These are phyloP conservation scores for Congeria kusceri DNA, from an alignment of 2,888 invertebrate species.

Conservation along the genomic window DNA sequence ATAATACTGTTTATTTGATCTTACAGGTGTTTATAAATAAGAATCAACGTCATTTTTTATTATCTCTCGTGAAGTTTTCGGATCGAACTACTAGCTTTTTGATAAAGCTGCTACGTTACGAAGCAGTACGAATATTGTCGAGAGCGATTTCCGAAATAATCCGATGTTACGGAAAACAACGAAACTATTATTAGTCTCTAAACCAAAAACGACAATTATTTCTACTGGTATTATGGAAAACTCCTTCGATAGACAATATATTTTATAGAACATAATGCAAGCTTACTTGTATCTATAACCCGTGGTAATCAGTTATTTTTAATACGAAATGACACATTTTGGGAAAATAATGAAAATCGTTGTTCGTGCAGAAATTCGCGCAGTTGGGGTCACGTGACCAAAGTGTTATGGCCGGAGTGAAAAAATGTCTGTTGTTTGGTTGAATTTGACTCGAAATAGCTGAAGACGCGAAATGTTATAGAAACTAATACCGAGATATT, in stretches of 20 bases:
- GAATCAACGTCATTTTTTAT: no score
- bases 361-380: conserved; percentile 42
- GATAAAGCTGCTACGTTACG: neutral
- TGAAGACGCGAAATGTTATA: conserved; percentile 38
- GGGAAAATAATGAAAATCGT: neutral
- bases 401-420: conserved; percentile 22
- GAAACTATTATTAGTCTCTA: neutral
- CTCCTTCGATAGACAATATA: neutral
- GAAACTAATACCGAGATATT: conserved; percentile 13
- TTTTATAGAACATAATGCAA: neutral
- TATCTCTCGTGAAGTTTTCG: no score
- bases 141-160: neutral
- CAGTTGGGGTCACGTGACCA: conserved; percentile 55
- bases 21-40: no score
- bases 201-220: neutral
- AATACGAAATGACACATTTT: conserved; percentile 4
- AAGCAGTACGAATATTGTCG: neutral
- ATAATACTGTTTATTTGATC: no score
- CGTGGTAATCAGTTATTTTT: neutral
- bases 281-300: neutral
- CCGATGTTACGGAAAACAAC: neutral
- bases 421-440: neutral
- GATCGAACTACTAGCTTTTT: neutral
- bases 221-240: neutral
- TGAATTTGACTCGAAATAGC: conserved; percentile 11